phyloP scores from a whole-genome alignment of 2,797 vertebrate genomes.

The Cynodonichthys magdalenae region DNA sequence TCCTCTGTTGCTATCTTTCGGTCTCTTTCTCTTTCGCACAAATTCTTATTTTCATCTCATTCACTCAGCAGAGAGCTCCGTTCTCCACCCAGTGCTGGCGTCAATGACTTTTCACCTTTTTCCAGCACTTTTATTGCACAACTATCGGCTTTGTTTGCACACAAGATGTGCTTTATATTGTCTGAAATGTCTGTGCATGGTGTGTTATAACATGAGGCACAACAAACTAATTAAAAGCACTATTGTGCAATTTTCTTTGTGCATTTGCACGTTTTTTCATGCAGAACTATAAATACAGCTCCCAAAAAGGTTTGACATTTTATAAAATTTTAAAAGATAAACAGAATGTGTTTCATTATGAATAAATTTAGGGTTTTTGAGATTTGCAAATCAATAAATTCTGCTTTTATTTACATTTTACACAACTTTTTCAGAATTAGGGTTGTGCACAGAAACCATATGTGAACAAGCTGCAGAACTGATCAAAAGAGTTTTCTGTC shows the following conservation, averaged over 20 bases:
- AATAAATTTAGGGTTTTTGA: too few species aligned
- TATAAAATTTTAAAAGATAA: too few species aligned
- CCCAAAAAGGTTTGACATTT: too few species aligned
- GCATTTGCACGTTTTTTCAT: slow-evolving; percentile 10
- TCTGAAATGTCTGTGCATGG: neutral
- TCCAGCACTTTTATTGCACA: slow-evolving; percentile 19
- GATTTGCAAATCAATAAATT: too few species aligned
- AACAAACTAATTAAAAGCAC: too few species aligned
- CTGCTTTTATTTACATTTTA: too few species aligned
- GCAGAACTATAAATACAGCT: neutral
- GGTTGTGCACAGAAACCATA: neutral
- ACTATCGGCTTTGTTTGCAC: slow-evolving; percentile 1
- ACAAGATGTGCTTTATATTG: neutral
- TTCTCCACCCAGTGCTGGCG: slow-evolving; percentile 32
- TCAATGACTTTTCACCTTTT: slow-evolving; percentile 46
- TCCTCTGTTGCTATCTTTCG: slow-evolving; percentile 66
- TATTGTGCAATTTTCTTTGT: neutral
- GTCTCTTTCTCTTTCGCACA: slow-evolving; percentile 50
- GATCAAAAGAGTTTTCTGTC: slow-evolving; percentile 25
- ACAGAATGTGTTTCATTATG: too few species aligned
- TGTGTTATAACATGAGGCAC: neutral
- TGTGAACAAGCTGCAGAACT: neutral
- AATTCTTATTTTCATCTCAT: slow-evolving; percentile 39
- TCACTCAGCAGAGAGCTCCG: slow-evolving; percentile 15
- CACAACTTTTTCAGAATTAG: too few species aligned